Evolutionary conservation across 2,888 invertebrate genomes (phyloP).

Genomic region (Leucophora obtusa): DNA sequence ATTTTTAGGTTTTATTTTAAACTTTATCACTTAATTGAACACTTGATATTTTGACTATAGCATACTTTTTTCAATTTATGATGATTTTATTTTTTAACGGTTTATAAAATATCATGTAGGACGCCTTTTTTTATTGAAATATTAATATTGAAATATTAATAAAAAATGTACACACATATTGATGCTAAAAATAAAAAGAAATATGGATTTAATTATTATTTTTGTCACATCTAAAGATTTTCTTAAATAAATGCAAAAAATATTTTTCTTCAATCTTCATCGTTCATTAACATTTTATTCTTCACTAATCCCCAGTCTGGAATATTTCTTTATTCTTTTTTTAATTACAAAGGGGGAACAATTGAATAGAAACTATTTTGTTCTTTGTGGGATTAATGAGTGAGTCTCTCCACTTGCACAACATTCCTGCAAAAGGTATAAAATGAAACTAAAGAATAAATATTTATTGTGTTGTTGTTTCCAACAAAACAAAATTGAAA

Average conservation of each 20-base stretch:
- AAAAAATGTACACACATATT: slow-evolving; percentile 51
- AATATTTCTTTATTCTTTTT: slow-evolving; percentile 3
- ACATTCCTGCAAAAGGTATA: slow-evolving; percentile 50
- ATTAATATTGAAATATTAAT: slow-evolving; percentile 47
- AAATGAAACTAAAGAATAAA: slow-evolving; percentile 52
- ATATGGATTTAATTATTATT: background rate
- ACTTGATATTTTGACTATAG: slow-evolving; percentile 35
- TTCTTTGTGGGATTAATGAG: background rate
- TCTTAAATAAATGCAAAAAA: slow-evolving; percentile 47
- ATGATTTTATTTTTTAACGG: slow-evolving; percentile 39
- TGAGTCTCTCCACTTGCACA: background rate
- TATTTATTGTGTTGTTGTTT: slow-evolving; percentile 31
- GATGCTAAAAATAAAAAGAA: slow-evolving; percentile 40
- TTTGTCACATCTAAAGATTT: too few relatives aligned
- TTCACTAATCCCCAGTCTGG: background rate
- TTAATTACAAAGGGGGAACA: background rate
- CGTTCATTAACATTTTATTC: background rate
- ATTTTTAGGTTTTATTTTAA: background rate
- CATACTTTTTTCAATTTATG: slow-evolving; percentile 41
- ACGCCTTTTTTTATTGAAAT: slow-evolving; percentile 34
- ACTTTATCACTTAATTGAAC: background rate
- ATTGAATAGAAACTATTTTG: background rate
- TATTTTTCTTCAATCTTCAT: slow-evolving; percentile 7
- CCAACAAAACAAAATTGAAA: slow-evolving; percentile 36
- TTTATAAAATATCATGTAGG: slow-evolving; percentile 8